Percentiles rank a stretch among this genome's conserved stretches.
phyloP scores from a whole-genome alignment of 2,113 vertebrate genomes.

The Chloropsis cyanopogon region DNA sequence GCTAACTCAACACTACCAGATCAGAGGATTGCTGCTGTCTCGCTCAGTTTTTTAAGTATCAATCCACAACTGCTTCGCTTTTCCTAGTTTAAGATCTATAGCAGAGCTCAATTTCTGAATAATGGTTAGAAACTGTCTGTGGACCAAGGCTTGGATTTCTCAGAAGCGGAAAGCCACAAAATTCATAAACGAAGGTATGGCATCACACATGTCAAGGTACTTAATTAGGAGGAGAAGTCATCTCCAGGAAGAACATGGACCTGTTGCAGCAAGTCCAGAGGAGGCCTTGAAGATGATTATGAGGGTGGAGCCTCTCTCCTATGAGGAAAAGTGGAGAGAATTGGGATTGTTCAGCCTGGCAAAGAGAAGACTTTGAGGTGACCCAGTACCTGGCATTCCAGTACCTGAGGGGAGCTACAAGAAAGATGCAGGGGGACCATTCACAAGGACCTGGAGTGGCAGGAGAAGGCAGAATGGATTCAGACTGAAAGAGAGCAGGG shows the following conservation, averaged over 20 bases:
- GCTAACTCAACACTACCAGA: neutral
- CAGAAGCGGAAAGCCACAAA: neutral
- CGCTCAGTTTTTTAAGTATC: neutral
- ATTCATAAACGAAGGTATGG: neutral
- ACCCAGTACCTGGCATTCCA: neutral
- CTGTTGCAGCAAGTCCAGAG: neutral
- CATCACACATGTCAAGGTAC: neutral
- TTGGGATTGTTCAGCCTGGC: neutral
- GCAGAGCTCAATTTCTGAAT: neutral
- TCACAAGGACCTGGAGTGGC: neutral
- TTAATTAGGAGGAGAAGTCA: neutral
- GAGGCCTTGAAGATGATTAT: neutral
- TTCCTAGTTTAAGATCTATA: neutral
- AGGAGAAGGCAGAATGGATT: neutral
- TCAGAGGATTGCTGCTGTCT: neutral
- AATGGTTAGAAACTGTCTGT: neutral
- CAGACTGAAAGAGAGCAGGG: neutral
- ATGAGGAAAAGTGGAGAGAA: neutral
- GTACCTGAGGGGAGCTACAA: neutral
- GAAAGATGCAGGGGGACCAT: neutral
- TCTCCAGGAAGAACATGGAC: neutral
- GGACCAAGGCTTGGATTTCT: neutral
- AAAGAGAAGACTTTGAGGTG: neutral
- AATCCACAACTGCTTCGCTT: neutral
- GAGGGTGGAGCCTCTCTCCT: neutral